Evolutionary conservation across 1,140 invertebrate species (phyloP).

Genomic region (Pollicipes pollicipes): DNA sequence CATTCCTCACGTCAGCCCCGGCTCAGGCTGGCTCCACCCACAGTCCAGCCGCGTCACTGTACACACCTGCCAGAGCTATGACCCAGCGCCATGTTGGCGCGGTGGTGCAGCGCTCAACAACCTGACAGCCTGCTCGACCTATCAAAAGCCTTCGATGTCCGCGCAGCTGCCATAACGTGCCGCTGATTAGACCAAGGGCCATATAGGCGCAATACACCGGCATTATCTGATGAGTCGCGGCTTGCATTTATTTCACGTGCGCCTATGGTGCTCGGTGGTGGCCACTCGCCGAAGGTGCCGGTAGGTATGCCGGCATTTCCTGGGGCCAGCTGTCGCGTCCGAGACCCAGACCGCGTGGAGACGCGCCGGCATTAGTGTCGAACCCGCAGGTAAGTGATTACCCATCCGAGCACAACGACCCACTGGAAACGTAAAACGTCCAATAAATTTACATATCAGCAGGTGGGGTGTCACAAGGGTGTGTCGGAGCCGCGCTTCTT

Average conservation of each 20-base stretch:
- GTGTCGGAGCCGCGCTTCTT: not conserved
- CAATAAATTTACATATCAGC: not conserved
- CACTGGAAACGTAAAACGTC: not conserved
- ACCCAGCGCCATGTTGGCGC: not conserved
- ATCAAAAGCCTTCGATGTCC: not conserved
- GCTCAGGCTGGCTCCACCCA: not conserved
- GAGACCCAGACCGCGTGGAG: not conserved
- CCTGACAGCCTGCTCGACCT: not conserved
- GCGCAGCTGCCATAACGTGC: not conserved
- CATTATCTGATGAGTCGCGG: no score
- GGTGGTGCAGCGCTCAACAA: no score
- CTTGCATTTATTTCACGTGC: no score
- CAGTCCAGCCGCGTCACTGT: not conserved
- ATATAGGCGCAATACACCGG: not conserved
- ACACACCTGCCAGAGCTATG: not conserved
- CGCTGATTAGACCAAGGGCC: not conserved
- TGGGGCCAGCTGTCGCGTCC: not conserved
- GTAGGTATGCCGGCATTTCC: not conserved
- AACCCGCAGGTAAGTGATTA: not conserved
- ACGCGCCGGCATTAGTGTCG: not conserved
- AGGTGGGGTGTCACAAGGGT: not conserved
- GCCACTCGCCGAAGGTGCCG: no score
- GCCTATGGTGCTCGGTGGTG: no score
- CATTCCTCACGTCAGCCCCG: not conserved
- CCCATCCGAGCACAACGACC: not conserved